Evolutionary conservation across 2,113 vertebrate species (phyloP), one percentile per base, ranked within the genome.

Genomic region (Tenebrosternarchus preto): DNA sequence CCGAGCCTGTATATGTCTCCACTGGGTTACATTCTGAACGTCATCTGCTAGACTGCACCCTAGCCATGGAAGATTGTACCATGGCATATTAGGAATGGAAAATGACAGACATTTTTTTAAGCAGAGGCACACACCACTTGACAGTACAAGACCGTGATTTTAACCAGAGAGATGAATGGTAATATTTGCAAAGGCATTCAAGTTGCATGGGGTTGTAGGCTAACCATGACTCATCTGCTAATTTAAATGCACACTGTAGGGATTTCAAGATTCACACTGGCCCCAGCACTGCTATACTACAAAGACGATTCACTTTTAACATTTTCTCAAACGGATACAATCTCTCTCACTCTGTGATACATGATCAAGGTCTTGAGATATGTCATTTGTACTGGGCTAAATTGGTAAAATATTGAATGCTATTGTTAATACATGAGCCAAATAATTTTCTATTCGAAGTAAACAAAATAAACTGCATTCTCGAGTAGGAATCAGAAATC

Each of bases 131-230:
- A 31, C 57, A 29, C 1, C 50, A 80, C 84, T 87, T 88, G 85
- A 89, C 86, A 85, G 86, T 60, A 82, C 77, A 61, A 31, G 74
- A 78, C 85, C 12, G 85, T 90, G 88, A 92, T 88, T 89, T 86
- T 88, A 91, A 90, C 87, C 55, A 83, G 86, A 88, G 86, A 87
- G 82, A 88, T 89, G 81, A 82, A 84, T 85, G 83, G 83, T 82
- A 86, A 82, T 86, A 84, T 88, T 91, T 90, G 82, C 78, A 87
- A 64, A 61, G 86, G 84, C 77, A n/a, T 73, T 79, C 69, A 55
- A 61, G 76, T 85, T 85, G 83, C 69, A 73, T 20, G 56, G 57
- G 43, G 43, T 15, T 50, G 43, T 50, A 50, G 15, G 67, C 63
- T 31, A 12, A 5, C 36, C 19, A 11, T 31, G 43, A 57, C 57